Evolutionary conservation across 1,140 invertebrate genomes (phyloP), one percentile per base, ranked within the genome.

Genomic region (Cylas formicarius): DNA sequence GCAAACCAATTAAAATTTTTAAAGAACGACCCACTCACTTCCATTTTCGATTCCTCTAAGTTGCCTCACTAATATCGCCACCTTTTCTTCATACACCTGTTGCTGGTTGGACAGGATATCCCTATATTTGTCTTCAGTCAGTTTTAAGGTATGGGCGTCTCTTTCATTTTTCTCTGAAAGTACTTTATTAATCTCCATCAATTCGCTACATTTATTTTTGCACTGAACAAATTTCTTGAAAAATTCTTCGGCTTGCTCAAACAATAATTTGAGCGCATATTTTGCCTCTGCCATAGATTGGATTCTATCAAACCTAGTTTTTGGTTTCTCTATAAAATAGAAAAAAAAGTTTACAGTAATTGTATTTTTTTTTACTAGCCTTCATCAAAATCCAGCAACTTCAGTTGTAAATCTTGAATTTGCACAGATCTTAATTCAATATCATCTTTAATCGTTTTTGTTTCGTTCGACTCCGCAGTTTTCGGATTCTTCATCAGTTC

Each of bases 331-430:
- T 36, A 48, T 51, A n/a, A n/a, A n/a, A n/a, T 50, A 28, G 39
- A 55, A 47, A 14, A 4, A 37, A 33, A 23, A 35, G 3, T 10
- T 23, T 10, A 35, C 6, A 8, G 33, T 19, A 17, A 35, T 8
- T 35, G 7, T 13, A 5, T 20, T 16, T 21, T n/a, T n/a, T 33
- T 4, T 48, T 43, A 63, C n/a, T n/a, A n/a, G n/a, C 61, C 81
- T 63, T 84, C 75, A 61, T 90, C 81, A 31, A 78, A 78, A 53
- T 86, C 78, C 9, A 84, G 60, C 23, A 91, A 76, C 66, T 90
- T 86, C 58, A 89, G 83, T 53, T 90, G 84, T n/a, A 93, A 60
- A 56, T 91, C 84, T 11, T 77, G 70, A 49, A 93, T 90, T 69
- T 91, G 86, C 0, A 76, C 75, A 59, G 81, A 86, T 20, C 86